Conservation (phyloP, 2,888 invertebrate genomes). For the Pachymerium ferrugineum region DNA sequence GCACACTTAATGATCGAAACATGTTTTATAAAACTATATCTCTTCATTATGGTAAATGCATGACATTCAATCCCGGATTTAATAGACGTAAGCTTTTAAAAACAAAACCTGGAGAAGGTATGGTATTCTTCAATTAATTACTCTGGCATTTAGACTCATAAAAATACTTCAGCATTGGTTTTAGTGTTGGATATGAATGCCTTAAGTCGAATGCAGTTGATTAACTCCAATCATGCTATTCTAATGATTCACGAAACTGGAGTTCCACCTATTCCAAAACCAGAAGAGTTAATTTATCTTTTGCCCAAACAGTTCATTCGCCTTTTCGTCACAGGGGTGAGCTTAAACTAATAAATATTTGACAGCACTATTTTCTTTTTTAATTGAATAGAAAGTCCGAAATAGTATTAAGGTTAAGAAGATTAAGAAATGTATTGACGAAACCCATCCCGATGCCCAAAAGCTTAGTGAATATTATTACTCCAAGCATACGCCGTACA, state of each 20-base stretch:
- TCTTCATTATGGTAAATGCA: constrained; percentile 23
- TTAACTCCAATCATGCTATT: constrained; percentile 11
- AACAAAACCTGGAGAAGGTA: background rate
- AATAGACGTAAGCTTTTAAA: background rate
- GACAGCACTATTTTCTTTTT: too few species aligned
- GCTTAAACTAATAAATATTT: background rate
- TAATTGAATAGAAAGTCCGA: background rate
- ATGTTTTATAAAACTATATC: background rate
- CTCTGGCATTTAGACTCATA: background rate
- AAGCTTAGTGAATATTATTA: background rate
- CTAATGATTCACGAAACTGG: background rate
- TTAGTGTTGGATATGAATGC: constrained; percentile 13
- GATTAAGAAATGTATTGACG: background rate
- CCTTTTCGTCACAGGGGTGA: constrained; percentile 15
- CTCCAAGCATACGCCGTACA: background rate
- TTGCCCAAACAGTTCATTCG: background rate
- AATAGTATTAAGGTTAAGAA: background rate
- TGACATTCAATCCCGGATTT: constrained; percentile 28
- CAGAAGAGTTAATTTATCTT: background rate
- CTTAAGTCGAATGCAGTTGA: background rate
- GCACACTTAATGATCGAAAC: background rate
- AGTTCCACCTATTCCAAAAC: background rate
- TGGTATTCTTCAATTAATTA: background rate
- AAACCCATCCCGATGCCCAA: background rate
- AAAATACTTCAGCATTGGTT: background rate